These are phyloP conservation scores for Hozukius guyotensis DNA, from an alignment of 2,797 vertebrate genomes.

Conservation along the genomic window DNA sequence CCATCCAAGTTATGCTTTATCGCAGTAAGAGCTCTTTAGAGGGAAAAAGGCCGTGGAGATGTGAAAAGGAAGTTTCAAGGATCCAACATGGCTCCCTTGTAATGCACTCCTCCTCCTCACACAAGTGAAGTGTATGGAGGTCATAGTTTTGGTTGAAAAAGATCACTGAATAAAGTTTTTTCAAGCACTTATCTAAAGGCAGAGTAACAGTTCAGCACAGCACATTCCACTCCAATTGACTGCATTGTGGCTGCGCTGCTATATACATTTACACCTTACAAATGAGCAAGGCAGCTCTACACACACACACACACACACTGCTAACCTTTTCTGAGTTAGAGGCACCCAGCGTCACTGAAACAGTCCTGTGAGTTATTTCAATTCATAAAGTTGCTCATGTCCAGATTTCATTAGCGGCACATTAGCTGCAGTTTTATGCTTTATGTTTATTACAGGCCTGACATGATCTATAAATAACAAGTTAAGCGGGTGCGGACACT, in stretches of 20 bases:
- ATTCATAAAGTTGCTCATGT: conserved; percentile 98
- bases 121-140: conserved; percentile 17
- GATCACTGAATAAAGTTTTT: conserved; percentile 70
- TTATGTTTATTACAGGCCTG: conserved; percentile 98
- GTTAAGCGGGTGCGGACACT: conserved; percentile 89
- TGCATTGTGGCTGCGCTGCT: not conserved
- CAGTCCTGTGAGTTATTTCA: conserved; percentile 96
- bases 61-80: conserved; percentile 33
- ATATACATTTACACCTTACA: conserved; percentile 17
- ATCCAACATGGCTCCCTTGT: conserved; percentile 2
- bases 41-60: not conserved
- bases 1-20: not conserved
- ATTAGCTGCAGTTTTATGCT: conserved; percentile 92
- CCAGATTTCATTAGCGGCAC: conserved; percentile 99
- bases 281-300: conserved; percentile 23
- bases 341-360: conserved; percentile 87
- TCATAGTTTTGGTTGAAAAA: conserved; percentile 14
- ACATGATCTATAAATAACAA: conserved; percentile 99
- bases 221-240: not conserved
- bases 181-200: conserved; percentile 85
- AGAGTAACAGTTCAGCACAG: not conserved
- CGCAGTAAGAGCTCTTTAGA: not conserved
- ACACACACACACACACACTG: not conserved
- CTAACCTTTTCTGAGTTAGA: conserved; percentile 86
- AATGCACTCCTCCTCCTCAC: conserved; percentile 18